Evolutionary conservation across 1,140 invertebrate species (phyloP).

Genomic region (Cherax destructor): DNA sequence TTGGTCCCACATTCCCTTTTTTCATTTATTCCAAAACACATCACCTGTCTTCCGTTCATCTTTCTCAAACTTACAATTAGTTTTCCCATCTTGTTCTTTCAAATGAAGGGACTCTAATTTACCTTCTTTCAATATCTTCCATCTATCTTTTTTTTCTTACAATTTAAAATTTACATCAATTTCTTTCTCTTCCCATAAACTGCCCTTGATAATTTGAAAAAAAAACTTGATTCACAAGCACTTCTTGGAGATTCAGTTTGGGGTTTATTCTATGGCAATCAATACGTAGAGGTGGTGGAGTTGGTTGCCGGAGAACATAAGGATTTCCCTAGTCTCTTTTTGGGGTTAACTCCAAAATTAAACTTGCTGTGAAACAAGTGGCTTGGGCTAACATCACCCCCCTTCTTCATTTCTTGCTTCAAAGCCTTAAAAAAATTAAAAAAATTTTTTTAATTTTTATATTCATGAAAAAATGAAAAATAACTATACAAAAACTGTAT

Average conservation of each 20-base stretch:
- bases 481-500: neutral
- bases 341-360: slow-evolving; percentile 71
- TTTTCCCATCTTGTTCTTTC: neutral
- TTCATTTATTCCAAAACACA: neutral
- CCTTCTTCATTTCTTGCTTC: slow-evolving; percentile 49
- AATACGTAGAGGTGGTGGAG: slow-evolving; percentile 61
- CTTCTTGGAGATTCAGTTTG: slow-evolving; percentile 35
- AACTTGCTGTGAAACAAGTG: slow-evolving; percentile 55
- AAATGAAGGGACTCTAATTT: neutral
- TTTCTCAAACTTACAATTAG: neutral
- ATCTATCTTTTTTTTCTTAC: slow-evolving; percentile 23
- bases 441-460: neutral
- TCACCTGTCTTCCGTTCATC: slow-evolving; percentile 4
- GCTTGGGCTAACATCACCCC: slow-evolving; percentile 50
- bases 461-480: neutral
- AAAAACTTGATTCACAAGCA: neutral
- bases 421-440: slow-evolving; percentile 36
- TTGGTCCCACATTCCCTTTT: slow-evolving; percentile 19
- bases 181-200: slow-evolving; percentile 30
- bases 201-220: neutral
- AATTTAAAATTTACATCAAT: slow-evolving; percentile 1
- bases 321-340: slow-evolving; percentile 72
- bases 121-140: slow-evolving; percentile 24
- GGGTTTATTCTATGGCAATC: slow-evolving; percentile 24
- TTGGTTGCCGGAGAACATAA: slow-evolving; percentile 68